Conservation (phyloP, 2,797 vertebrate genomes). For the Xenopus petersii region DNA sequence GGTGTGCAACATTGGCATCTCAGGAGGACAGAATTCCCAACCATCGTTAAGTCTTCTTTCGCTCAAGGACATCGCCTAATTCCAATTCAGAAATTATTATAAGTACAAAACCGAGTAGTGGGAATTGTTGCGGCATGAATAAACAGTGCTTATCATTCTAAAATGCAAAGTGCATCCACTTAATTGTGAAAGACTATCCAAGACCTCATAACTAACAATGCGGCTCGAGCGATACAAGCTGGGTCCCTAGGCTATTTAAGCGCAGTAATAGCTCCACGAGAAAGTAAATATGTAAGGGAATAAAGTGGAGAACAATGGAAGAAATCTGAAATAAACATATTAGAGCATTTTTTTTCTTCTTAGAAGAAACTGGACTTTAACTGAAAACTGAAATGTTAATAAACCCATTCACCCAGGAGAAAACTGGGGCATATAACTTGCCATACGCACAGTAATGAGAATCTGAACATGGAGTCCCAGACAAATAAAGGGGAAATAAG, state of each 20-base stretch:
- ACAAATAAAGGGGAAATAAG: too few relatives aligned
- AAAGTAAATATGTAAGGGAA: not conserved
- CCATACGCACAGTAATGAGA: too few relatives aligned
- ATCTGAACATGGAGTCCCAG: too few relatives aligned
- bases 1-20: not conserved
- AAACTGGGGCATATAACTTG: too few relatives aligned
- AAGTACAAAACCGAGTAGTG: slow-evolving; percentile 4
- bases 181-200: slow-evolving; percentile 1
- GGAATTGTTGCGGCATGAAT: slow-evolving; percentile 1
- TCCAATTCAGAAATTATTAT: not conserved
- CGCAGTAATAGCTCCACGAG: not conserved
- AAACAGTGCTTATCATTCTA: slow-evolving; percentile 3
- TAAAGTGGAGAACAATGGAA: too few relatives aligned
- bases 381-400: too few relatives aligned
- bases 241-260: not conserved
- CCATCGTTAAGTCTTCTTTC: not conserved
- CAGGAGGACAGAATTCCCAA: not conserved
- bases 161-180: not conserved
- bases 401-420: too few relatives aligned
- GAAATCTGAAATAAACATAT: too few relatives aligned
- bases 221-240: not conserved
- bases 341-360: too few relatives aligned
- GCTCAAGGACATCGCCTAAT: slow-evolving; percentile 8
- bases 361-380: too few relatives aligned
- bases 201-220: not conserved